phyloP scores from a whole-genome alignment of 2,113 vertebrate genomes.

The Passer domesticus region DNA sequence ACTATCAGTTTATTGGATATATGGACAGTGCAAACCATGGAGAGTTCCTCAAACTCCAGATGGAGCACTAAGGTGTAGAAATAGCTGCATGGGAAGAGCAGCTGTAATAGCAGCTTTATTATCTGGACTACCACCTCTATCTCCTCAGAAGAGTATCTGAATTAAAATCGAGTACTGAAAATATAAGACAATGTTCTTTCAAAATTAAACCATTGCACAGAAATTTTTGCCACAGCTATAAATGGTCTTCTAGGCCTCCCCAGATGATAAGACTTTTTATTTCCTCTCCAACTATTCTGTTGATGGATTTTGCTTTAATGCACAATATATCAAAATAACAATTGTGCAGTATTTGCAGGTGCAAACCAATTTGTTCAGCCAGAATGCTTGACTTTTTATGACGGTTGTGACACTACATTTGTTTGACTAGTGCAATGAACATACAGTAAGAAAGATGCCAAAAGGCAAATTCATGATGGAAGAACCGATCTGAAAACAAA shows the following conservation, averaged over 20 bases:
- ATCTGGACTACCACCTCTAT: background rate
- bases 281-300: background rate
- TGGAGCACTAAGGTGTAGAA: background rate
- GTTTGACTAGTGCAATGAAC: constrained; percentile 17
- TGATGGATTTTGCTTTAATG: constrained; percentile 6
- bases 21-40: background rate
- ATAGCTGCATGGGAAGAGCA: background rate
- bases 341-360: background rate
- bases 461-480: background rate
- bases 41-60: background rate
- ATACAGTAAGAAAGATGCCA: constrained; percentile 20
- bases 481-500: constrained; percentile 18
- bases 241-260: background rate
- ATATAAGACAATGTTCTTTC: background rate
- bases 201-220: background rate
- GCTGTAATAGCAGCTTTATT: background rate
- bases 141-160: background rate
- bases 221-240: background rate
- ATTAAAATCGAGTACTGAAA: background rate
- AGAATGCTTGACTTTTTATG: background rate
- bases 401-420: background rate
- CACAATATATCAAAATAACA: background rate
- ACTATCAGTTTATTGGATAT: background rate
- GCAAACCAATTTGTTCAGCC: constrained; percentile 4
- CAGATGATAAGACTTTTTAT: background rate